Evolutionary conservation across 2,113 vertebrate genomes (phyloP).

Genomic region (Halichoerus grypus): DNA sequence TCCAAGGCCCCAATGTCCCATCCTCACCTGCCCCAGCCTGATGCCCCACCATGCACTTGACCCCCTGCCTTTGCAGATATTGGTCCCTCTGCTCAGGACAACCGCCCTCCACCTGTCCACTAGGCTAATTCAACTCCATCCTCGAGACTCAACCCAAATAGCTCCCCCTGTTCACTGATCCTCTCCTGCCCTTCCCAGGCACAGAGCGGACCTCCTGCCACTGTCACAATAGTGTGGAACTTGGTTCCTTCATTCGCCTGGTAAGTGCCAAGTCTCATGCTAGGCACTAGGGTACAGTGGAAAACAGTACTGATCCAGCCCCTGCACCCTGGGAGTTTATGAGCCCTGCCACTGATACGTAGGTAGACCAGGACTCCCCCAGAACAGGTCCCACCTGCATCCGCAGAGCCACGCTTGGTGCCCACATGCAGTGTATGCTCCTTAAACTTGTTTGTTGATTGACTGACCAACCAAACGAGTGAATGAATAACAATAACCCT

Average conservation of each 20-base stretch:
- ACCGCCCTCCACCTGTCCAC: not conserved
- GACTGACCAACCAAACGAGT: not conserved
- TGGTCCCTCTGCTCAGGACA: not conserved
- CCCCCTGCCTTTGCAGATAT: not conserved
- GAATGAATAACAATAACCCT: not conserved
- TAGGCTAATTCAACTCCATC: not conserved
- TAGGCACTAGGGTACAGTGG: not conserved
- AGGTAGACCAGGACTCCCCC: not conserved
- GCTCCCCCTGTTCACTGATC: not conserved
- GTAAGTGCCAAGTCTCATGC: not conserved
- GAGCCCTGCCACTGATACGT: not conserved
- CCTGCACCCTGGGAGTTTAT: accelerated
- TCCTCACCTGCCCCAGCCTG: not conserved
- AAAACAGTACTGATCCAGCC: not conserved
- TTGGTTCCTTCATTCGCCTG: not conserved
- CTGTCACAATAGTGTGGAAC: no score
- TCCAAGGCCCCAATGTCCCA: not conserved
- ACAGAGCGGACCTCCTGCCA: no score
- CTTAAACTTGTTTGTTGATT: not conserved
- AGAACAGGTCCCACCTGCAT: not conserved
- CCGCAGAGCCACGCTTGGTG: not conserved
- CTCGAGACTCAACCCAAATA: not conserved
- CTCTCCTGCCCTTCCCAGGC: not conserved
- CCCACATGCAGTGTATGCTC: not conserved
- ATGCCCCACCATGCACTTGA: accelerated